phyloP scores from a whole-genome alignment of 2,797 vertebrate species.

The Peromyscus nudipes region DNA sequence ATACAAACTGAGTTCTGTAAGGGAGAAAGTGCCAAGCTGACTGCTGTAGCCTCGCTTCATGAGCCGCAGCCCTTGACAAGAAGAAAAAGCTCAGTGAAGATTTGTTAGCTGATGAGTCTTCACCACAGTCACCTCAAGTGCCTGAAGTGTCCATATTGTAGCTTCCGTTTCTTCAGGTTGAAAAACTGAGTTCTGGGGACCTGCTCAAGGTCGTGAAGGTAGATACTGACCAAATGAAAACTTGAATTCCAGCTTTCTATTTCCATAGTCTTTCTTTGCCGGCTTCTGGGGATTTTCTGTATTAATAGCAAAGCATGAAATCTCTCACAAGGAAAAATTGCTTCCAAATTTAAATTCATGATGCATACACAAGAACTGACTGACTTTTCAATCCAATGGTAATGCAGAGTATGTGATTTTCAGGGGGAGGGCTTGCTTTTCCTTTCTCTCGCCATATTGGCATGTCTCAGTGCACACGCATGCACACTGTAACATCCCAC shows the following conservation, averaged over 20 bases:
- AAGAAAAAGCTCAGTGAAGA: background rate
- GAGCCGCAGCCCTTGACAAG: background rate
- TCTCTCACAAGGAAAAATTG: conserved; percentile 68
- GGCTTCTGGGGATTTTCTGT: conserved; percentile 71
- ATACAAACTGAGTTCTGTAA: background rate
- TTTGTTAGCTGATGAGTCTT: background rate
- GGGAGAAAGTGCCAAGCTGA: background rate
- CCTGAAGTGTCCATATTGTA: background rate
- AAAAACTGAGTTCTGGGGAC: background rate
- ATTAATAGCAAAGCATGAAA: conserved; percentile 81
- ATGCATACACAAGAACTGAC: conserved; percentile 76
- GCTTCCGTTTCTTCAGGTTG: background rate
- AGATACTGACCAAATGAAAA: background rate
- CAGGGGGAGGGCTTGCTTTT: conserved; percentile 77
- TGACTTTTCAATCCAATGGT: conserved; percentile 80
- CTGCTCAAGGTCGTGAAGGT: background rate
- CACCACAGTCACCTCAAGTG: background rate
- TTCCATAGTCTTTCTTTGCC: conserved; percentile 59
- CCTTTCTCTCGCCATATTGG: conserved; percentile 34
- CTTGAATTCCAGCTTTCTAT: conserved; percentile 52
- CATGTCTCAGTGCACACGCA: background rate
- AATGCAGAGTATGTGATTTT: conserved; percentile 79
- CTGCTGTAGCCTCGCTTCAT: background rate
- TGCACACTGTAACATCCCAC: background rate
- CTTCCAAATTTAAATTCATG: conserved; percentile 82